Evolutionary conservation across 2,797 vertebrate genomes (phyloP), one percentile per base, ranked within the genome.

Genomic region (Diplodus sargus): DNA sequence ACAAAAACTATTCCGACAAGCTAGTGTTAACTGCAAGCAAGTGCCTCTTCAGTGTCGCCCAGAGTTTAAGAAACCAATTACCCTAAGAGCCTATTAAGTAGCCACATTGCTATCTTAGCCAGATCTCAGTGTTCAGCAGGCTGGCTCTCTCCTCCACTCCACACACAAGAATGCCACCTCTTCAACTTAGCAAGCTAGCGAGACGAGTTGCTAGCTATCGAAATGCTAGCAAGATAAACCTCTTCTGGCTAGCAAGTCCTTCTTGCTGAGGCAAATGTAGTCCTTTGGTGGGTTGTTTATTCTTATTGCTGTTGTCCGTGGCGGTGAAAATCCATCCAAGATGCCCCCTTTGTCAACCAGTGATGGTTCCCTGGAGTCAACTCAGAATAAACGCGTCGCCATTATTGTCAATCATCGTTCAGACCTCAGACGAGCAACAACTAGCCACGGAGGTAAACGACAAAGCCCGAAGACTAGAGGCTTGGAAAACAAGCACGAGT

Each of bases 351-450:
- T 79, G 64, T 82, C 70, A 76, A 75, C 63, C 89, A 78, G 84
- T 90, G 75, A 85, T 78, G 83, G 74, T 86, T 91, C 87, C 88
- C 88, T 84, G 80, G 83, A 93, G 85, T 89, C 82, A 93, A 94
- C 90, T 95, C 90, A 92, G 84, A 86, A 90, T 87, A 79, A 87
- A 90, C 88, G 90, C 86, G 93, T 94, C 95, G 95, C 95, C 95
- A 95, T 96, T 95, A 94, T 95, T 94, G 91, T 95, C 94, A 95
- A 94, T 95, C 93, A 94, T 88, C 90, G 88, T 70, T 87, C 72
- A 81, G 90, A 82, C 59, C 76, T 69, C 89, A 79, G 83, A 84
- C 87, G 71, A 91, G 89, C 88, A 90, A 90, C 91, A 91, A 89
- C 93, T 89, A 85, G 88, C 84, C 63, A 57, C 91, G 91, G 88